A percentile compares a stretch with the other conserved stretches of the same genome.
Evolutionary conservation across 2,797 vertebrate species (phyloP).

Genomic region (Hapalemur alaotrensis): DNA sequence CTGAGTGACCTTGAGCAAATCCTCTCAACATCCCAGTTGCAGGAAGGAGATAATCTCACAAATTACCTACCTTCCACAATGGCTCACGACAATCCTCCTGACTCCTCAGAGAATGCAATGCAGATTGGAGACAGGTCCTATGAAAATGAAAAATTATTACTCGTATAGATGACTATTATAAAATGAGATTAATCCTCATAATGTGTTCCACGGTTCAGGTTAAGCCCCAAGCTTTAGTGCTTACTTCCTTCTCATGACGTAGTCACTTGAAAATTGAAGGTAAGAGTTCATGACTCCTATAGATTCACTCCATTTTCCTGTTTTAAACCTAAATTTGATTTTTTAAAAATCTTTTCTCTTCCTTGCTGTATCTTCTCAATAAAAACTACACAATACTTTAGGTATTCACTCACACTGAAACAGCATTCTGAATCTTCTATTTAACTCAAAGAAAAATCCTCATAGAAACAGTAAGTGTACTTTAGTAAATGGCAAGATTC

Average conservation of each 20-base stretch:
- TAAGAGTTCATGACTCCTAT: not conserved
- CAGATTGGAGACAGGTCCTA: not conserved
- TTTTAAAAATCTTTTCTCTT: not conserved
- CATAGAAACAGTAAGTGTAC: not conserved
- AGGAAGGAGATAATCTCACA: conserved; percentile 11
- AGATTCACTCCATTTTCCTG: not conserved
- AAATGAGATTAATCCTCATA: not conserved
- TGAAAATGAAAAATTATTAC: conserved; percentile 33
- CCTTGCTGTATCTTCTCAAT: not conserved
- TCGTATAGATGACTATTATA: not conserved
- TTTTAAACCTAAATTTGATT: not conserved
- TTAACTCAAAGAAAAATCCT: not conserved
- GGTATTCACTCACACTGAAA: not conserved
- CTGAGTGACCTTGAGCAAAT: conserved; percentile 21
- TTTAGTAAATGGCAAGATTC: not conserved
- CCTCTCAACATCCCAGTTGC: not conserved
- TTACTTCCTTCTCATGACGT: not conserved
- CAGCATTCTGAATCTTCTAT: not conserved
- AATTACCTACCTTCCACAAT: not conserved
- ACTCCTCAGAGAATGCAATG: not conserved
- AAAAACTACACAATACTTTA: not conserved
- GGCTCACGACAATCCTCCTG: not conserved
- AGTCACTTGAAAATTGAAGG: conserved; percentile 27
- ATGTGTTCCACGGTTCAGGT: not conserved
- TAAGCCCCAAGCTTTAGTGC: not conserved